Conservation (phyloP, 1,140 invertebrate genomes). For the Dolichoris vasculosae region DNA sequence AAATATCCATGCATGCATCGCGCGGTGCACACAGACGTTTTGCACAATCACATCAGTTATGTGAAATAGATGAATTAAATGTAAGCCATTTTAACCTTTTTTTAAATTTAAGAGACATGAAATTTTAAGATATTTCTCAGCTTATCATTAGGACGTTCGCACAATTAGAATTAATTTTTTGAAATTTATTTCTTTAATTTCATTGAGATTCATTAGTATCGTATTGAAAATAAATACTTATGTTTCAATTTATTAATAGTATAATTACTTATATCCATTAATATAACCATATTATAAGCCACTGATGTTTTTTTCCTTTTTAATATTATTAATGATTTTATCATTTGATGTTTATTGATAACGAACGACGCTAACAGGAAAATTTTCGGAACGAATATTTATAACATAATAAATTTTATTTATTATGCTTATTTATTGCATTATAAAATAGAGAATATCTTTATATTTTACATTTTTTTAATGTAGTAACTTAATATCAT, state of each 20-base stretch:
- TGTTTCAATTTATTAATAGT: not conserved
- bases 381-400: not conserved
- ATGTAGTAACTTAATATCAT: slow-evolving; percentile 1
- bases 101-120: not conserved
- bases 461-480: not conserved
- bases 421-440: slow-evolving; percentile 18
- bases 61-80: not conserved
- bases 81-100: not conserved
- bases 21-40: slow-evolving; percentile 6
- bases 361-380: not conserved
- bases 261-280: not conserved
- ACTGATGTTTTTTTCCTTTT: not conserved
- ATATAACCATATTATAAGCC: not conserved
- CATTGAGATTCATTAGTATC: too few relatives aligned
- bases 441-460: slow-evolving; percentile 5
- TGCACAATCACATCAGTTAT: not conserved
- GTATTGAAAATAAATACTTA: too few relatives aligned
- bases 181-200: too few relatives aligned
- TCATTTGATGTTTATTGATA: not conserved
- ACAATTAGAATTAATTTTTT: too few relatives aligned
- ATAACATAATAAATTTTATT: not conserved
- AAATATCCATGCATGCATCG: not conserved
- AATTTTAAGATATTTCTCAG: not conserved
- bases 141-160: too few relatives aligned
- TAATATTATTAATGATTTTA: not conserved